Evolutionary conservation across 1,140 invertebrate genomes (phyloP).

Genomic region (Drosophila subobscura): DNA sequence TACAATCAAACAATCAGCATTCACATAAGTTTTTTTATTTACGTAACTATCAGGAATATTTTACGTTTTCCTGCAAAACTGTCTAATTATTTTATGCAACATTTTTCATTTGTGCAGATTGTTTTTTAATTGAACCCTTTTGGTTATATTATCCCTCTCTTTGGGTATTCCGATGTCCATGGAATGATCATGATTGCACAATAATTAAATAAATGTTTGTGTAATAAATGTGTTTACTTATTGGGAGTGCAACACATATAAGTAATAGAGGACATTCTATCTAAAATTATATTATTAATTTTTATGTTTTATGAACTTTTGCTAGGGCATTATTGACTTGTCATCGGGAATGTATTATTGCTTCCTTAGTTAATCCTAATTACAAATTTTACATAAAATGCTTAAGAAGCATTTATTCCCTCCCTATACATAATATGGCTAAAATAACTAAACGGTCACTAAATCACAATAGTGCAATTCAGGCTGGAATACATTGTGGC

Average conservation of each 20-base stretch:
- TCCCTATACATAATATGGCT: slow-evolving; percentile 20
- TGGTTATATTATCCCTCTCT: slow-evolving; percentile 4
- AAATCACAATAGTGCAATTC: slow-evolving; percentile 51
- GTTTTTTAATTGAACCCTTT: slow-evolving; percentile 9
- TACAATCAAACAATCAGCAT: slow-evolving; percentile 45
- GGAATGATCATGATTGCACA: slow-evolving; percentile 34
- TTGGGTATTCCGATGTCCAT: background rate
- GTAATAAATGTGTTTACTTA: background rate
- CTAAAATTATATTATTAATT: too few species aligned
- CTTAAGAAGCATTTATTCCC: background rate
- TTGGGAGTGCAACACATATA: background rate
- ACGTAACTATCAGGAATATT: slow-evolving; percentile 3
- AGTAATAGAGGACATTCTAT: too few species aligned
- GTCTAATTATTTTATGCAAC: slow-evolving; percentile 45
- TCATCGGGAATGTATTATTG: background rate
- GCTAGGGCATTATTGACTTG: too few species aligned
- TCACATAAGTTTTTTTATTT: slow-evolving; percentile 25
- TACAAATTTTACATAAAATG: slow-evolving; percentile 35
- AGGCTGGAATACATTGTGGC: slow-evolving; percentile 16
- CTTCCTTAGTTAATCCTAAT: slow-evolving; percentile 57
- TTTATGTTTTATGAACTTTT: too few species aligned
- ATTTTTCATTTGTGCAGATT: slow-evolving; percentile 39
- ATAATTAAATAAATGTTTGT: slow-evolving; percentile 21
- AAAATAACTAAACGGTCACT: slow-evolving; percentile 68
- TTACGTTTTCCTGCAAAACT: slow-evolving; percentile 16